These are phyloP conservation scores for Allacma fusca DNA, from an alignment of 2,888 invertebrate species.

Conservation along the genomic window DNA sequence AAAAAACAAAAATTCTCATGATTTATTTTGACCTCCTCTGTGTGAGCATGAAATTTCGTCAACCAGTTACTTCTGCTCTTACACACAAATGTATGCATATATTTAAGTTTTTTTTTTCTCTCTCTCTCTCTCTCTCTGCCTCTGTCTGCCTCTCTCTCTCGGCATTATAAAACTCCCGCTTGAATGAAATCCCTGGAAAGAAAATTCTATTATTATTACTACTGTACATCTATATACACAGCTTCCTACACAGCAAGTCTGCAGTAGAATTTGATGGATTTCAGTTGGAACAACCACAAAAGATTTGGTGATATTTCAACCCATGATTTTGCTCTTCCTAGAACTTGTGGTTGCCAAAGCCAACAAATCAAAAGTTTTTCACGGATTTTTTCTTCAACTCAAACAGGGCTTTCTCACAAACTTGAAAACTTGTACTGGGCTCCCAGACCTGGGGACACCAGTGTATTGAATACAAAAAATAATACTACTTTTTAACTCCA, in stretches of 20 bases:
- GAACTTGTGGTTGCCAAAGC: constrained; percentile 1
- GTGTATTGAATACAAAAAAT: too few relatives aligned
- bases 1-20: constrained; percentile 11
- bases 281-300: constrained; percentile 12
- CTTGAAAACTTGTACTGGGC: too few relatives aligned
- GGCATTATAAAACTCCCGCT: not conserved
- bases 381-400: not conserved
- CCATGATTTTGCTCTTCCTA: not conserved
- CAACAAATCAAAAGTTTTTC: constrained; percentile 11
- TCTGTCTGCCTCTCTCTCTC: too few relatives aligned
- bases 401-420: too few relatives aligned
- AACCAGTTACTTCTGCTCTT: not conserved
- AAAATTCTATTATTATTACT: not conserved
- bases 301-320: constrained; percentile 16
- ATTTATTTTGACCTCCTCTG: constrained; percentile 2
- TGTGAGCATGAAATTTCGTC: constrained; percentile 4
- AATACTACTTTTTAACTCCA: too few relatives aligned
- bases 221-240: not conserved
- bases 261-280: not conserved
- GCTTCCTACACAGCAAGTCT: not conserved
- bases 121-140: too few relatives aligned
- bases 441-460: too few relatives aligned
- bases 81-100: not conserved
- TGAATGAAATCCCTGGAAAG: not conserved
- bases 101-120: too few relatives aligned